These are phyloP conservation scores for Vandiemenella viatica DNA, from an alignment of 2,888 invertebrate species.

Conservation along the genomic window DNA sequence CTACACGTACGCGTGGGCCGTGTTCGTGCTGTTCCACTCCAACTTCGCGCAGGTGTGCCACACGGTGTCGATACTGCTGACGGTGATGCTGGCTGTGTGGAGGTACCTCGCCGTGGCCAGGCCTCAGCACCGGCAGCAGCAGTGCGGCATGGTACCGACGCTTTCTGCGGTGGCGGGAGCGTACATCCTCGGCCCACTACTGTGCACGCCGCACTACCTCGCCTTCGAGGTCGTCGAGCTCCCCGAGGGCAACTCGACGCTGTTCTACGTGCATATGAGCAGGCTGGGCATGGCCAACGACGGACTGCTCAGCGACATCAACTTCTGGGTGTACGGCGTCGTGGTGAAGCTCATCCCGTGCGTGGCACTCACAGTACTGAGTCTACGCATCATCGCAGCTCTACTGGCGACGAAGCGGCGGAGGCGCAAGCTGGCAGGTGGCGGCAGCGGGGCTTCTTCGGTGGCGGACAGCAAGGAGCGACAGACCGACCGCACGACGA, in stretches of 20 bases:
- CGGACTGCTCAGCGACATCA: slow-evolving; percentile 39
- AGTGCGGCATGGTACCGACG: slow-evolving; percentile 70
- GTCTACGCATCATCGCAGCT: slow-evolving; percentile 48
- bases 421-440: neutral
- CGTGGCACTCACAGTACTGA: slow-evolving; percentile 67
- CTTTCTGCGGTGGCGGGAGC: slow-evolving; percentile 58
- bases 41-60: slow-evolving; percentile 59
- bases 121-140: slow-evolving; percentile 63
- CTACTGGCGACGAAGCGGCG: neutral
- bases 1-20: slow-evolving; percentile 57
- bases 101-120: slow-evolving; percentile 63
- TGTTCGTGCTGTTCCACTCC: slow-evolving; percentile 62
- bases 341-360: slow-evolving; percentile 86
- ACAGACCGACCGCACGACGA: slow-evolving; percentile 73
- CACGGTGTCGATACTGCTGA: slow-evolving; percentile 70
- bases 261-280: slow-evolving; percentile 56
- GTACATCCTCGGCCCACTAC: slow-evolving; percentile 65
- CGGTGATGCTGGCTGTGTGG: slow-evolving; percentile 69
- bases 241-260: slow-evolving; percentile 22
- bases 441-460: no score
- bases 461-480: slow-evolving; percentile 44
- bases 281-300: slow-evolving; percentile 35
- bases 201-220: slow-evolving; percentile 75
- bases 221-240: slow-evolving; percentile 53
- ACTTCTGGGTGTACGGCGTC: slow-evolving; percentile 88